Evolutionary conservation across 23 tunicate genomes (phyloP).

Genomic region (Diplosoma virens): DNA sequence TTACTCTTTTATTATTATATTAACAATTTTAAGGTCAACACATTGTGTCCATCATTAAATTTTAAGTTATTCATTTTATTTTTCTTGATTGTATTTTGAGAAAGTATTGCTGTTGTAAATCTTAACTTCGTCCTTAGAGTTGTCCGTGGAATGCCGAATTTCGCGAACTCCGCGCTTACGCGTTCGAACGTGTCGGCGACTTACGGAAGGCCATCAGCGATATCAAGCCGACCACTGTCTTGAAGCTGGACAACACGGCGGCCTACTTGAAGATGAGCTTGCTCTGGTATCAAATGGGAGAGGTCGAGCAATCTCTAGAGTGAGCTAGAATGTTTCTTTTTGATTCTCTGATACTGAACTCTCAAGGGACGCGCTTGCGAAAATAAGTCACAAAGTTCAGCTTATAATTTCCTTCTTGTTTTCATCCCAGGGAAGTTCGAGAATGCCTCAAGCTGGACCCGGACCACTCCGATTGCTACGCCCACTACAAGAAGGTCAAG

Average conservation of each 20-base stretch:
- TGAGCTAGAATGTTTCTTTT: conserved; percentile 34
- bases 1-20: no score
- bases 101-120: no score
- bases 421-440: conserved; percentile 77
- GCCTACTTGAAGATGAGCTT: conserved; percentile 74
- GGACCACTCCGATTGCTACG: conserved; percentile 87
- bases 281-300: conserved; percentile 82
- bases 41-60: no score
- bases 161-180: conserved; percentile 78
- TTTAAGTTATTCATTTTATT: no score
- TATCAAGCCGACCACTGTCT: conserved; percentile 79
- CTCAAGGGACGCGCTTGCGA: no score
- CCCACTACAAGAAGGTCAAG: conserved; percentile 91
- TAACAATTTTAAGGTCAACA: no score
- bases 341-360: no score
- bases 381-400: no score
- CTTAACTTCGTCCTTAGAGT: no score
- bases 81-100: no score
- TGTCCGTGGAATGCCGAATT: conserved; percentile 95
- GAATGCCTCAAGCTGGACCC: conserved; percentile 96
- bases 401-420: no score
- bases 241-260: conserved; percentile 83
- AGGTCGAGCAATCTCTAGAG: conserved; percentile 86
- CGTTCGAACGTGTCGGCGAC: conserved; percentile 81
- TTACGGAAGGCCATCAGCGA: conserved; percentile 79